phyloP scores from a whole-genome alignment of 2,888 invertebrate species.

The Drosophila quinaria region DNA sequence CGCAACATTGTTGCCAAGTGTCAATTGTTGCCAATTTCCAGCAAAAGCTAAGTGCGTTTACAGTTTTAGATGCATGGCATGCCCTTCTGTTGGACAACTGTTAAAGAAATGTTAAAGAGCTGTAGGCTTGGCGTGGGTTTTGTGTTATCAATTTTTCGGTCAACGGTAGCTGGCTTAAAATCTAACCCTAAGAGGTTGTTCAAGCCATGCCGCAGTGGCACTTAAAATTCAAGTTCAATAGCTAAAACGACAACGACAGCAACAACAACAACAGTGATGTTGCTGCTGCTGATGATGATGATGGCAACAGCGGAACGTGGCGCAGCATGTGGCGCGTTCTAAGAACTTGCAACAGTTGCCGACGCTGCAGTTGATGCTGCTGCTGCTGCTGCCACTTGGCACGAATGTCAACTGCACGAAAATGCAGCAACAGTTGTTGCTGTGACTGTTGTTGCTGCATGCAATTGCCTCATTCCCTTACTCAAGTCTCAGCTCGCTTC shows the following conservation, averaged over 20 bases:
- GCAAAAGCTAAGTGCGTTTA: background rate
- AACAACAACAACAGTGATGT: conserved; percentile 27
- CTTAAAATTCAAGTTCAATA: conserved; percentile 81
- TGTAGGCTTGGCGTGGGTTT: conserved; percentile 10
- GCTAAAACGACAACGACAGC: conserved; percentile 43
- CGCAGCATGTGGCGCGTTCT: conserved; percentile 80
- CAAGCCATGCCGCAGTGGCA: conserved; percentile 31
- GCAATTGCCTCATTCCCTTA: conserved; percentile 61
- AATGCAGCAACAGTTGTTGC: conserved; percentile 63
- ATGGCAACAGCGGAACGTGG: conserved; percentile 69
- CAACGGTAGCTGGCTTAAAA: conserved; percentile 33
- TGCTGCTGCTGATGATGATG: conserved; percentile 35
- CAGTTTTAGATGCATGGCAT: conserved; percentile 10
- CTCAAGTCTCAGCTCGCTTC: conserved; percentile 53
- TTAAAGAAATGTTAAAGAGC: background rate
- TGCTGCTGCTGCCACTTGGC: conserved; percentile 69
- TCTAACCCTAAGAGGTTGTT: conserved; percentile 45
- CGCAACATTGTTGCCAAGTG: conserved; percentile 6
- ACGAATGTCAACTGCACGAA: conserved; percentile 81
- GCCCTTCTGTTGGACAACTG: background rate
- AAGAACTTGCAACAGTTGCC: conserved; percentile 79
- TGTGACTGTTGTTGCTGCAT: conserved; percentile 44
- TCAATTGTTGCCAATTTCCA: background rate
- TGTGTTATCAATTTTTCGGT: conserved; percentile 7
- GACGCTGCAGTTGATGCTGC: conserved; percentile 47